Evolutionary conservation across 2,113 vertebrate genomes (phyloP).

Genomic region (Hemiscyllium ocellatum): DNA sequence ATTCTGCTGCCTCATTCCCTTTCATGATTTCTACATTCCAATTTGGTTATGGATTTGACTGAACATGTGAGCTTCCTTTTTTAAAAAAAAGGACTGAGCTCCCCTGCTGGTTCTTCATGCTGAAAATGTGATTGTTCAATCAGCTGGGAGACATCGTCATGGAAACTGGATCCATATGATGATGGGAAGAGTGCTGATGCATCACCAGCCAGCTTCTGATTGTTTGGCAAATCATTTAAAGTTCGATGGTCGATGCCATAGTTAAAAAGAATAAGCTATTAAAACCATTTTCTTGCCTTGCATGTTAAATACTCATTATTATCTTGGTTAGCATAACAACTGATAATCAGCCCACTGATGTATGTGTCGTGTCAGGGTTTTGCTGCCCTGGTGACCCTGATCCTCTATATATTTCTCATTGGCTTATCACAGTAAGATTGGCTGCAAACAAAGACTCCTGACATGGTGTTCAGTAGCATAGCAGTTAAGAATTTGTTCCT

Average conservation of each 20-base stretch:
- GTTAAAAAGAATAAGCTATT: not conserved
- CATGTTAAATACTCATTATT: not conserved
- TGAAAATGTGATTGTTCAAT: not conserved
- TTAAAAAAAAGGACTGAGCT: not conserved
- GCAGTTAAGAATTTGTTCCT: not conserved
- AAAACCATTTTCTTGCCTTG: not conserved
- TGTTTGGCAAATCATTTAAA: not conserved
- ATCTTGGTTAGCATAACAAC: not conserved
- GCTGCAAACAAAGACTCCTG: not conserved
- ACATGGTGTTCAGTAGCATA: too few species aligned
- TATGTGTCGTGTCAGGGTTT: not conserved
- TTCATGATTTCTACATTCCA: not conserved
- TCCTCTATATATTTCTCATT: not conserved
- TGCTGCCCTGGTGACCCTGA: not conserved
- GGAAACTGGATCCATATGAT: slow-evolving; percentile 20
- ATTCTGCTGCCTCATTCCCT: not conserved
- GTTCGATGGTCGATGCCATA: not conserved
- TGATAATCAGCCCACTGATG: not conserved
- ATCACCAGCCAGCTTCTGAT: not conserved
- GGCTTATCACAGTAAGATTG: not conserved
- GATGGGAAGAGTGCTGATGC: not conserved
- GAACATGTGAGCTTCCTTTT: not conserved
- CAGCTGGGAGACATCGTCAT: slow-evolving; percentile 28
- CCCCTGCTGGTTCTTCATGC: not conserved
- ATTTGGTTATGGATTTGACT: not conserved